These are phyloP conservation scores for Julus scandinavius DNA, from an alignment of 2,888 invertebrate species.

Conservation along the genomic window DNA sequence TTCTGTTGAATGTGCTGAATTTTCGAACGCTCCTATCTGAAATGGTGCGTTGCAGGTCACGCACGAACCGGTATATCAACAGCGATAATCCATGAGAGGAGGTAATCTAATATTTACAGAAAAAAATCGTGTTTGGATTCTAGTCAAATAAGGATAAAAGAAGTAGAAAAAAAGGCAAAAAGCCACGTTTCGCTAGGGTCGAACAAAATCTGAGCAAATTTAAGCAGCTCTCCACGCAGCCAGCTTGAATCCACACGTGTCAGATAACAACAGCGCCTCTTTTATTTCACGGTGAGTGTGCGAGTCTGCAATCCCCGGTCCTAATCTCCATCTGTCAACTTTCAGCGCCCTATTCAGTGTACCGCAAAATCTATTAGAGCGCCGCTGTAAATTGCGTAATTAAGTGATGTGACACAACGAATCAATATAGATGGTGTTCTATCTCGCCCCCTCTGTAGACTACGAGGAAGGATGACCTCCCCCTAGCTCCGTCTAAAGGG, in stretches of 20 bases:
- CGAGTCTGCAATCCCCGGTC: neutral
- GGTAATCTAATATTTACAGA: neutral
- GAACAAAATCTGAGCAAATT: neutral
- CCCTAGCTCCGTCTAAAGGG: neutral
- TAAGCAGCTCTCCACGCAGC: neutral
- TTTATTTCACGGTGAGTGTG: neutral
- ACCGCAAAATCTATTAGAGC: constrained; percentile 1
- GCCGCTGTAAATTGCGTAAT: neutral
- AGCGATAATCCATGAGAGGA: neutral
- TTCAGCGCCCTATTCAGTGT: neutral
- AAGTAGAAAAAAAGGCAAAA: neutral
- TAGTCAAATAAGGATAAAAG: neutral
- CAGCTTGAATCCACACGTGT: constrained; percentile 1
- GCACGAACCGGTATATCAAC: no score
- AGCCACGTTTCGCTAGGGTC: neutral
- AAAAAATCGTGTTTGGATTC: neutral
- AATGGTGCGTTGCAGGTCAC: no score
- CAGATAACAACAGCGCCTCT: neutral
- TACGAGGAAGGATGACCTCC: neutral
- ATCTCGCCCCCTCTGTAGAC: neutral
- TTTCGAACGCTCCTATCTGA: no score
- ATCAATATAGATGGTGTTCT: neutral
- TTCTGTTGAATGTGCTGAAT: no score
- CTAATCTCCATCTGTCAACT: constrained; percentile 1
- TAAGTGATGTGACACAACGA: neutral